Evolutionary conservation across 2,797 vertebrate genomes (phyloP).

Genomic region (Pipistrellus kuhlii): DNA sequence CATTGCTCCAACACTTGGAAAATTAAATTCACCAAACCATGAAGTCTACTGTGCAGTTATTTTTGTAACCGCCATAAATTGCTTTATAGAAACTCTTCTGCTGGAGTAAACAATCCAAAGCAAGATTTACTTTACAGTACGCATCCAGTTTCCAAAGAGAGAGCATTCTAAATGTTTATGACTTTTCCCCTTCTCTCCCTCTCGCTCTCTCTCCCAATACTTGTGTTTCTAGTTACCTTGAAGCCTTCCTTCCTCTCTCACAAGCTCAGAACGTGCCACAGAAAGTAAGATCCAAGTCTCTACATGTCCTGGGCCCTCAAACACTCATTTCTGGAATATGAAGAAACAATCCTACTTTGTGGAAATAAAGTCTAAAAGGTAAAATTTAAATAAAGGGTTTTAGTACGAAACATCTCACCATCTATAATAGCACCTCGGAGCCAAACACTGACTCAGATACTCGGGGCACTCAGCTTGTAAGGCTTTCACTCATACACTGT

Average conservation of each 20-base stretch:
- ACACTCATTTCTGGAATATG: constrained; percentile 67
- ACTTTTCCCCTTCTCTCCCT: neutral
- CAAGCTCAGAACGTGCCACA: neutral
- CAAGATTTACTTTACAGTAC: constrained; percentile 76
- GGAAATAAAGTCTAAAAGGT: constrained; percentile 69
- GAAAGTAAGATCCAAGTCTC: constrained; percentile 63
- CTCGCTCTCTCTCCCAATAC: constrained; percentile 39
- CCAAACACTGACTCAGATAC: constrained; percentile 41
- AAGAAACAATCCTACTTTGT: constrained; percentile 70
- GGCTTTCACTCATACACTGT: neutral
- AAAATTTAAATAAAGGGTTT: constrained; percentile 65
- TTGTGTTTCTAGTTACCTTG: constrained; percentile 74
- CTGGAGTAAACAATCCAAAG: constrained; percentile 71
- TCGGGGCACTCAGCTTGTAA: constrained; percentile 35
- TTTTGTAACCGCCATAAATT: constrained; percentile 81
- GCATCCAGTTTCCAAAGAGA: constrained; percentile 69
- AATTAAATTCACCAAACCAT: constrained; percentile 74
- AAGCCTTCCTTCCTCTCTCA: constrained; percentile 22
- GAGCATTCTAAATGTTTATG: constrained; percentile 70
- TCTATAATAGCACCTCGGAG: constrained; percentile 67
- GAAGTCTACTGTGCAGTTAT: constrained; percentile 73
- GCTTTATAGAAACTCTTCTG: constrained; percentile 70
- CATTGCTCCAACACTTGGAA: constrained; percentile 81
- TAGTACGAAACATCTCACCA: constrained; percentile 74
- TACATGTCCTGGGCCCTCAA: constrained; percentile 63